Conservation (phyloP, 2,113 vertebrate genomes). For the Salvator merianae region DNA sequence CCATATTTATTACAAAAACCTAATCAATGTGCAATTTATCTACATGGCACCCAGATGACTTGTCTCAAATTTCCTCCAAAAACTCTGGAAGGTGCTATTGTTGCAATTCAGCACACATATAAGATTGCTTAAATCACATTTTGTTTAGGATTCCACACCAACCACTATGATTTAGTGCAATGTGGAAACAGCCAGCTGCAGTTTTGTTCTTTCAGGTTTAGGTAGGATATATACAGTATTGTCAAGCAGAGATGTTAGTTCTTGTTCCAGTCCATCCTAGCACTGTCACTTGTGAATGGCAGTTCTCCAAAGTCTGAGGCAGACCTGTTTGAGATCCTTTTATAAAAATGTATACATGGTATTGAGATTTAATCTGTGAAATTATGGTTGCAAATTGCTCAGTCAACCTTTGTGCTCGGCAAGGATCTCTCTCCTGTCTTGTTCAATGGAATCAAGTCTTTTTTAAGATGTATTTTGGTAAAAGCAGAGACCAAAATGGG, state of each 20-base stretch:
- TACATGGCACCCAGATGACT: neutral
- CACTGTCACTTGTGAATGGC: neutral
- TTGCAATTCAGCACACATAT: neutral
- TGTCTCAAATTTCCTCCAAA: neutral
- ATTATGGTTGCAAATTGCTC: neutral
- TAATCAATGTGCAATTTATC: neutral
- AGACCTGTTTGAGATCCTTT: neutral
- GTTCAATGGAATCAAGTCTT: neutral
- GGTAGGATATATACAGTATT: neutral
- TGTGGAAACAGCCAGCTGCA: neutral
- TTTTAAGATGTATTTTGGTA: neutral
- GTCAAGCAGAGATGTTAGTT: neutral
- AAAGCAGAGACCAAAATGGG: neutral
- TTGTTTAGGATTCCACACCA: neutral
- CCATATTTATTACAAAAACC: neutral
- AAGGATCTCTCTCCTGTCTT: neutral
- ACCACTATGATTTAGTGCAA: neutral
- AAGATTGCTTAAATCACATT: neutral
- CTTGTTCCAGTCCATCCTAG: neutral
- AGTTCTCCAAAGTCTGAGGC: neutral
- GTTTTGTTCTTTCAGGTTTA: neutral
- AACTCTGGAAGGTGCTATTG: neutral
- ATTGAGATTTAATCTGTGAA: neutral
- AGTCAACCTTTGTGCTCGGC: neutral
- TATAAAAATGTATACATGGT: no score